Evolutionary conservation across 2,113 vertebrate genomes (phyloP).

Genomic region (Albula glossodonta): DNA sequence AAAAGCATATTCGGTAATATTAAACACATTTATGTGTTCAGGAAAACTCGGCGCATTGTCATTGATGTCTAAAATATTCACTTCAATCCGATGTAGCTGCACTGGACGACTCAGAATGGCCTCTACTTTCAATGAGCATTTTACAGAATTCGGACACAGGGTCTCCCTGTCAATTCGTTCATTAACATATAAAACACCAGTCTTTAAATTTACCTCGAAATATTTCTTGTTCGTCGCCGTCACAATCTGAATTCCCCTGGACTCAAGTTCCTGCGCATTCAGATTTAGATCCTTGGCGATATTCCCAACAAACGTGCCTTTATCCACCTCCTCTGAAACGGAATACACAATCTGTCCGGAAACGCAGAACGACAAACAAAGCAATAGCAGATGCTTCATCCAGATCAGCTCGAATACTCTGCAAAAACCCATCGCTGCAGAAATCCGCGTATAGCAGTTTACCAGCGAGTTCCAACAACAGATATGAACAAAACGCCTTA

Average conservation of each 20-base stretch:
- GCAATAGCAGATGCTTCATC: background rate
- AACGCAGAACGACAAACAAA: constrained; percentile 13
- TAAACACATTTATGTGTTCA: no score
- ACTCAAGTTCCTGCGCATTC: constrained; percentile 58
- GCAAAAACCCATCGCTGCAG: constrained; percentile 9
- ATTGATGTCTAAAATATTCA: constrained; percentile 61
- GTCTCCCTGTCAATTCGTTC: constrained; percentile 56
- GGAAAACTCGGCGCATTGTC: no score
- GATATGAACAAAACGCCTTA: background rate
- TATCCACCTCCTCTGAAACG: constrained; percentile 65
- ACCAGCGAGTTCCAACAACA: background rate
- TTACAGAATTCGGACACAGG: constrained; percentile 57
- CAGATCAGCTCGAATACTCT: background rate
- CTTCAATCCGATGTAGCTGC: constrained; percentile 60
- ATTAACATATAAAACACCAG: constrained; percentile 61
- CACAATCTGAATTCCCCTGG: constrained; percentile 64
- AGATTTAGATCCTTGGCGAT: constrained; percentile 67
- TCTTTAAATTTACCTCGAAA: constrained; percentile 67
- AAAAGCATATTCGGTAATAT: no score
- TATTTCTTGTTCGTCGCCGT: constrained; percentile 58
- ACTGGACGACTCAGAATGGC: constrained; percentile 69
- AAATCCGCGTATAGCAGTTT: background rate
- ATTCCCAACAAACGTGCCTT: constrained; percentile 68
- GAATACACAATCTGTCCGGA: constrained; percentile 61
- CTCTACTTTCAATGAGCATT: constrained; percentile 64